Percentiles rank a stretch among this genome's conserved stretches.
phyloP scores from a whole-genome alignment of 2,113 vertebrate genomes.

The Melanotaenia duboulayi region DNA sequence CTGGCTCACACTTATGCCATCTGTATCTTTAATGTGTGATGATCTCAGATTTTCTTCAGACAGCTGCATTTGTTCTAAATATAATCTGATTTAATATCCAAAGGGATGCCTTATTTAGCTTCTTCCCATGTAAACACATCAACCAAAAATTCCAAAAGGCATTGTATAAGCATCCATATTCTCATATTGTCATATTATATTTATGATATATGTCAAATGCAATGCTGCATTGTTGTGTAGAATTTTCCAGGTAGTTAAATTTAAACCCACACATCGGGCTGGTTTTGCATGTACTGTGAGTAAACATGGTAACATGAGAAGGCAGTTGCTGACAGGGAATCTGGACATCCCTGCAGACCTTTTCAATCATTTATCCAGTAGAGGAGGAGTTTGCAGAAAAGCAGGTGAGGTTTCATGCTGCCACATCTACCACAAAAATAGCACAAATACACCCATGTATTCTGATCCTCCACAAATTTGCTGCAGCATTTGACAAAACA shows the following conservation, averaged over 20 bases:
- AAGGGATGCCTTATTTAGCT: constrained; percentile 7
- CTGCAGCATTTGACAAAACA: not conserved
- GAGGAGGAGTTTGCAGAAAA: constrained; percentile 13
- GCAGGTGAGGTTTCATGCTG: constrained; percentile 44
- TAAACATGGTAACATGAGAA: constrained; percentile 58
- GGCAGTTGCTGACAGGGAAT: not conserved
- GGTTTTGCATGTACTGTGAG: constrained; percentile 12
- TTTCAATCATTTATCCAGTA: constrained; percentile 66
- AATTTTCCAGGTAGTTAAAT: not conserved
- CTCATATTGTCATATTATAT: not conserved
- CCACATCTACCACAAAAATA: not conserved
- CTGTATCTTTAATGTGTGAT: constrained; percentile 38
- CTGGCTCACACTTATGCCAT: constrained; percentile 36
- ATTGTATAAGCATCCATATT: not conserved
- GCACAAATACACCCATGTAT: no score
- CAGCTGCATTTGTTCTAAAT: constrained; percentile 52
- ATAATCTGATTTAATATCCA: constrained; percentile 49
- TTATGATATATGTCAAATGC: constrained; percentile 6
- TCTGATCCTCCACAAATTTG: not conserved
- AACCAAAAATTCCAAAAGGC: not conserved
- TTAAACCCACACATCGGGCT: constrained; percentile 2
- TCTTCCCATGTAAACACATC: constrained; percentile 17
- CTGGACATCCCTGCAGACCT: constrained; percentile 15
- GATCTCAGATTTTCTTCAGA: constrained; percentile 44
- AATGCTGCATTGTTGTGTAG: not conserved